Conservation (phyloP, 2,113 vertebrate species). For the Bufo gargarizans region DNA sequence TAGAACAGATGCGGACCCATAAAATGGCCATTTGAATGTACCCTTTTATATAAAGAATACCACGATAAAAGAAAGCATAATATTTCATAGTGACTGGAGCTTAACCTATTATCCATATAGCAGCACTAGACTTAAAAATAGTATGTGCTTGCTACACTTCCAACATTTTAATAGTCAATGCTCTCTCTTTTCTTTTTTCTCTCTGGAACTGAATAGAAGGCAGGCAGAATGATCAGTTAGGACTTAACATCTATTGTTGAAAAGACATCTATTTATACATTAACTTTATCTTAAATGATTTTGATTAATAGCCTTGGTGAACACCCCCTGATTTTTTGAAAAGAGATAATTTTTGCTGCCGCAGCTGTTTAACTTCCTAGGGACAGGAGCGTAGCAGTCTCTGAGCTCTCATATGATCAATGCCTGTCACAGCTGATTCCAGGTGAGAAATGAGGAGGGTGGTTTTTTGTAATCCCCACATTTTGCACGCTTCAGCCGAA, state of each 20-base stretch:
- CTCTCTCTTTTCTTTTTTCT: conserved; percentile 50
- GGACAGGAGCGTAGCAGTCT: conserved; percentile 50
- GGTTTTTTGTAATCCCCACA: background rate
- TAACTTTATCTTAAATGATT: conserved; percentile 59
- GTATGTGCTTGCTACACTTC: conserved; percentile 41
- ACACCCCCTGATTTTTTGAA: conserved; percentile 44
- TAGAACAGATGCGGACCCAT: too few relatives aligned
- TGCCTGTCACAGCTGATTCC: conserved; percentile 30
- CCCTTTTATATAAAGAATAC: background rate
- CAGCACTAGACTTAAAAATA: conserved; percentile 38
- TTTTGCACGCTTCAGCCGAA: conserved; percentile 16
- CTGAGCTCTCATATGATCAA: conserved; percentile 24
- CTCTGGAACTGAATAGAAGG: conserved; percentile 51
- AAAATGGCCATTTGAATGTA: too few relatives aligned
- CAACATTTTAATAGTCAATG: conserved; percentile 41
- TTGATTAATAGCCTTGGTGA: conserved; percentile 58
- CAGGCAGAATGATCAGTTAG: conserved; percentile 57
- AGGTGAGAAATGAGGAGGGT: conserved; percentile 57
- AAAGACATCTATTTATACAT: conserved; percentile 59
- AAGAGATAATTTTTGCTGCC: conserved; percentile 40
- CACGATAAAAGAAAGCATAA: background rate
- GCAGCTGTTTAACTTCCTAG: conserved; percentile 37
- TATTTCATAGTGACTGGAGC: conserved; percentile 3
- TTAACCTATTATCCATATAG: conserved; percentile 15
- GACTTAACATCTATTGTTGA: conserved; percentile 58